A percentile compares a stretch with the other conserved stretches of the same genome.
phyloP scores from a whole-genome alignment of 2,888 invertebrate genomes.

The Trissoscelio sp. region DNA sequence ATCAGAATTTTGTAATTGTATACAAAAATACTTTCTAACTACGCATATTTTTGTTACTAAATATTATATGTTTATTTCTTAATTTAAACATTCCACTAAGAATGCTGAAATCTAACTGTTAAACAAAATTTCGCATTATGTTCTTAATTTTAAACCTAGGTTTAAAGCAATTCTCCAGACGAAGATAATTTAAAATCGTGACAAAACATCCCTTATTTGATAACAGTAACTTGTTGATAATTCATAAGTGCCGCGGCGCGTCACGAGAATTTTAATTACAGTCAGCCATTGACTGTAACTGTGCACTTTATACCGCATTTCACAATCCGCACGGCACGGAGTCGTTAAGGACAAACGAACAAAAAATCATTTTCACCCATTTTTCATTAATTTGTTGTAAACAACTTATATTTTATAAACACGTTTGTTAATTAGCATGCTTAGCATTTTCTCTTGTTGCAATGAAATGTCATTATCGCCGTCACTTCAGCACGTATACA shows the following conservation, averaged over 20 bases:
- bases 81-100: not conserved
- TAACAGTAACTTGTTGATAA: constrained; percentile 29
- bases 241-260: constrained; percentile 16
- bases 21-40: too few relatives aligned
- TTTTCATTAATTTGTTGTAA: constrained; percentile 14
- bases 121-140: not conserved
- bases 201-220: constrained; percentile 42
- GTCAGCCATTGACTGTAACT: constrained; percentile 28
- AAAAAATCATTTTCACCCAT: constrained; percentile 27
- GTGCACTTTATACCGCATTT: constrained; percentile 55
- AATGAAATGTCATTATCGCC: constrained; percentile 5
- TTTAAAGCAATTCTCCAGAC: constrained; percentile 7
- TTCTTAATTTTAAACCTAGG: not conserved
- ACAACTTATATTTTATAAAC: constrained; percentile 3
- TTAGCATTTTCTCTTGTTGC: not conserved
- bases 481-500: not conserved
- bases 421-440: constrained; percentile 14
- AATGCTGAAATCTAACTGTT: not conserved
- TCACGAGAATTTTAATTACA: constrained; percentile 48
- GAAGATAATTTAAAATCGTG: not conserved
- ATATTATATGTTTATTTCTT: too few relatives aligned
- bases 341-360: constrained; percentile 22
- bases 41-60: too few relatives aligned
- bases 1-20: not conserved
- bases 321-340: constrained; percentile 29